Conservation (phyloP, 2,888 invertebrate genomes). For the Schizaphis graminum region DNA sequence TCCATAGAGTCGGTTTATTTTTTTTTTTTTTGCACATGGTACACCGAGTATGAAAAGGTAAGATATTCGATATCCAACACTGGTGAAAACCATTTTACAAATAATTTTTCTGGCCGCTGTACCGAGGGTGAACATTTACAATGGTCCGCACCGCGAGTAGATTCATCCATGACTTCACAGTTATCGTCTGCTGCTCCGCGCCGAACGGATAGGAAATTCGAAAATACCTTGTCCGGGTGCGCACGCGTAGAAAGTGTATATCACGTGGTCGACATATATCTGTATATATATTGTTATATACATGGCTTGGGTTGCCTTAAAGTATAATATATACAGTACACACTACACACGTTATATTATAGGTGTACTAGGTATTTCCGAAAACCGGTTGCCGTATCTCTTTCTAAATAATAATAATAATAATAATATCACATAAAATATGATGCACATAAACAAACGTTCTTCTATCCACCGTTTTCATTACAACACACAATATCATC, state of each 20-base stretch:
- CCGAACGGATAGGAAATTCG: constrained; percentile 32
- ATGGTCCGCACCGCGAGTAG: background rate
- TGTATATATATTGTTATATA: background rate
- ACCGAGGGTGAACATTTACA: background rate
- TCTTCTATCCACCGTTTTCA: constrained; percentile 20
- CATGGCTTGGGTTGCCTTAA: background rate
- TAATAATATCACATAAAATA: background rate
- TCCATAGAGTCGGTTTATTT: background rate
- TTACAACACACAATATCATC: background rate
- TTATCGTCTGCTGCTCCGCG: background rate
- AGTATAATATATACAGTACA: background rate
- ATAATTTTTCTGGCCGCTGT: background rate
- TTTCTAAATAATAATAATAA: background rate
- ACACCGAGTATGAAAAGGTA: background rate
- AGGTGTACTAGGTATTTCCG: constrained; percentile 11
- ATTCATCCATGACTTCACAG: background rate
- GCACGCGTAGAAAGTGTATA: constrained; percentile 51
- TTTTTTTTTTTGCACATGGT: background rate
- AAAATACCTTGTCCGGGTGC: constrained; percentile 40
- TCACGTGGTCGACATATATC: background rate
- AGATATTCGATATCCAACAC: background rate
- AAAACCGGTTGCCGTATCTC: constrained; percentile 57
- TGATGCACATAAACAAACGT: constrained; percentile 35
- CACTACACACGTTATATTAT: background rate
- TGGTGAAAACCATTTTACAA: background rate